phyloP scores from a whole-genome alignment of 2,888 invertebrate genomes.

The Vandiemenella viatica region DNA sequence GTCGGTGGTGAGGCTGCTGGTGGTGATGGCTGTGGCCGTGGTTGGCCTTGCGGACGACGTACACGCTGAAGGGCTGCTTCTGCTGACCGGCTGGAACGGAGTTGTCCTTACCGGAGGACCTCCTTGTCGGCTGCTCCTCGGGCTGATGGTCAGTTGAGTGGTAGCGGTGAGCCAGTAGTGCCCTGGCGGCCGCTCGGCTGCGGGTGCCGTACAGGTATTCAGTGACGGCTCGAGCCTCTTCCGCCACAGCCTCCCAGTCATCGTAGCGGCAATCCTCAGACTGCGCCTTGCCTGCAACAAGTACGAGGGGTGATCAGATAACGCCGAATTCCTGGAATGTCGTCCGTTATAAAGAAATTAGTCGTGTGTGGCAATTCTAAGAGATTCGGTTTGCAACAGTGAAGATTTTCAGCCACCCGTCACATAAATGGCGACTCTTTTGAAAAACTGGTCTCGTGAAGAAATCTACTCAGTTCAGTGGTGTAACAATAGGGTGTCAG shows the following conservation, averaged over 20 bases:
- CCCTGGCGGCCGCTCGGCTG: constrained; percentile 36
- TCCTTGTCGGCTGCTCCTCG: constrained; percentile 14
- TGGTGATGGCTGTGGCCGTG: too few species aligned
- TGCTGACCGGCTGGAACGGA: constrained; percentile 18
- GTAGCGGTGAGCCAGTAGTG: constrained; percentile 29
- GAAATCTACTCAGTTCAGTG: too few species aligned
- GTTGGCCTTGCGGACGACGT: constrained; percentile 16
- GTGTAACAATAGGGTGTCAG: too few species aligned
- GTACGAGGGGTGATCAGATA: too few species aligned
- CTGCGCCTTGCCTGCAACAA: constrained; percentile 25
- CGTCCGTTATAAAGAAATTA: too few species aligned
- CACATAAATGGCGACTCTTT: too few species aligned
- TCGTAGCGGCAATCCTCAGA: constrained; percentile 30
- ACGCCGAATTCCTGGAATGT: too few species aligned
- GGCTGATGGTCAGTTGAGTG: constrained; percentile 20
- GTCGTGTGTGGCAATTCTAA: too few species aligned
- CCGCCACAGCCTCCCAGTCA: constrained; percentile 31
- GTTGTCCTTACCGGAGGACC: too few species aligned
- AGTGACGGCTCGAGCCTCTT: constrained; percentile 35
- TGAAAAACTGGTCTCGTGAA: too few species aligned
- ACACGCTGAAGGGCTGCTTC: constrained; percentile 11
- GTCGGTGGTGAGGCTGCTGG: constrained; percentile 22
- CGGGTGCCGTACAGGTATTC: constrained; percentile 39
- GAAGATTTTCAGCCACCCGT: too few species aligned
- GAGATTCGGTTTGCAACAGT: too few species aligned